A percentile compares a stretch with the other conserved stretches of the same genome.
phyloP scores from a whole-genome alignment of 2,113 vertebrate genomes.

The Chionomys nivalis region DNA sequence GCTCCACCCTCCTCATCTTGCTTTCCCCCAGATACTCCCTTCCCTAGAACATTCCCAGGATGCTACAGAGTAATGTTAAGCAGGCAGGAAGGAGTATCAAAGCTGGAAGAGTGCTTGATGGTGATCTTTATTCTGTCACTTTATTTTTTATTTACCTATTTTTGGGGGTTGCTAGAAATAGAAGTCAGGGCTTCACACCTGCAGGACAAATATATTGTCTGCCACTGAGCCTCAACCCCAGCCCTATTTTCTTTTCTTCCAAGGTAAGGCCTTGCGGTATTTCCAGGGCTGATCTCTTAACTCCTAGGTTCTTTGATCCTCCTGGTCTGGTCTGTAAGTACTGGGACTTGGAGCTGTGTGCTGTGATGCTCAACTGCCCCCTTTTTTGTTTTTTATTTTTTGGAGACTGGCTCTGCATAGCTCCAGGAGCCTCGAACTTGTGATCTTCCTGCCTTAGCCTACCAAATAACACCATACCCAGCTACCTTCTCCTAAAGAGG shows the following conservation, averaged over 20 bases:
- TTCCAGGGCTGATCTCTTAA: not conserved
- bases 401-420: not conserved
- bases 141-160: not conserved
- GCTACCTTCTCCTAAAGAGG: not conserved
- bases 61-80: not conserved
- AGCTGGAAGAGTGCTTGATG: not conserved
- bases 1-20: not conserved
- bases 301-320: not conserved
- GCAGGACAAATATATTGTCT: not conserved
- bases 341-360: not conserved
- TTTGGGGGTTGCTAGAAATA: not conserved
- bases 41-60: not conserved
- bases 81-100: not conserved
- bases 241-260: not conserved
- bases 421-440: not conserved
- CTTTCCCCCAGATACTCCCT: slow-evolving; percentile 14
- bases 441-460: not conserved
- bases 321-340: not conserved
- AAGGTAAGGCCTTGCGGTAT: not conserved
- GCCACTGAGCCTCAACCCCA: not conserved
- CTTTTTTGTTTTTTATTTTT: not conserved
- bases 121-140: not conserved
- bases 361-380: too few species aligned
- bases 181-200: not conserved
- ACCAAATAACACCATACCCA: not conserved